Evolutionary conservation across 2,113 vertebrate species (phyloP).

Genomic region (Trochalopteron elliotii): DNA sequence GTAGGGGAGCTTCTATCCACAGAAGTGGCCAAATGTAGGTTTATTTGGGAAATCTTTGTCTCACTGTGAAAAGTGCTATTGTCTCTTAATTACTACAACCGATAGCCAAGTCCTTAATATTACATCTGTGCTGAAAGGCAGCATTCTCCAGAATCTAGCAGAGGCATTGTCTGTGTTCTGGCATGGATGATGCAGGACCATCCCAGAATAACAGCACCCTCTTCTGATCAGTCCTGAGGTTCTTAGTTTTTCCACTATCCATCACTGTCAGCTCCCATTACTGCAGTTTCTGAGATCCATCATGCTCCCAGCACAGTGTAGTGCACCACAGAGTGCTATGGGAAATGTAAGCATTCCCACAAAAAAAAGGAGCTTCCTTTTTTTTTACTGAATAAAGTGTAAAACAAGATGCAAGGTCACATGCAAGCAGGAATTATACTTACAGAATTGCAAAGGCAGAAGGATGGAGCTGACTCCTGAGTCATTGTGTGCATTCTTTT

Average conservation of each 20-base stretch:
- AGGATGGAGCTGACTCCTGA: not conserved
- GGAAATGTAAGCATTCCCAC: not conserved
- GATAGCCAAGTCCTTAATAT: constrained; percentile 23
- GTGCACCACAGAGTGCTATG: not conserved
- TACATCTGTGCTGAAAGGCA: constrained; percentile 25
- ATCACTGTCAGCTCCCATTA: constrained; percentile 7
- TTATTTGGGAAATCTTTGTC: constrained; percentile 35
- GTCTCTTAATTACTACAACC: not conserved
- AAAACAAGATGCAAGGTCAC: not conserved
- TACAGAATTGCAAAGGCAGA: not conserved
- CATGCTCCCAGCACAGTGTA: not conserved
- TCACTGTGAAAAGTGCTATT: constrained; percentile 28
- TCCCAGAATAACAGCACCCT: constrained; percentile 49
- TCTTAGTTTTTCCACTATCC: not conserved
- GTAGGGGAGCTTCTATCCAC: not conserved
- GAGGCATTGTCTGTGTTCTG: not conserved
- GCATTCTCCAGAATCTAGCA: not conserved
- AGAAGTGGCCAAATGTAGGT: constrained; percentile 26
- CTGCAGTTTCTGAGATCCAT: not conserved
- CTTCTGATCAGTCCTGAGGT: constrained; percentile 5
- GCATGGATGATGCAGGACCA: not conserved
- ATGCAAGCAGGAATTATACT: not conserved
- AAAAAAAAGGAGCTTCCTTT: not conserved
- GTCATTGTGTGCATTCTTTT: not conserved
- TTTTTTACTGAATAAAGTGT: not conserved